These are phyloP conservation scores for Lethenteron reissneri DNA, from an alignment of 2,113 vertebrate genomes.

Conservation along the genomic window DNA sequence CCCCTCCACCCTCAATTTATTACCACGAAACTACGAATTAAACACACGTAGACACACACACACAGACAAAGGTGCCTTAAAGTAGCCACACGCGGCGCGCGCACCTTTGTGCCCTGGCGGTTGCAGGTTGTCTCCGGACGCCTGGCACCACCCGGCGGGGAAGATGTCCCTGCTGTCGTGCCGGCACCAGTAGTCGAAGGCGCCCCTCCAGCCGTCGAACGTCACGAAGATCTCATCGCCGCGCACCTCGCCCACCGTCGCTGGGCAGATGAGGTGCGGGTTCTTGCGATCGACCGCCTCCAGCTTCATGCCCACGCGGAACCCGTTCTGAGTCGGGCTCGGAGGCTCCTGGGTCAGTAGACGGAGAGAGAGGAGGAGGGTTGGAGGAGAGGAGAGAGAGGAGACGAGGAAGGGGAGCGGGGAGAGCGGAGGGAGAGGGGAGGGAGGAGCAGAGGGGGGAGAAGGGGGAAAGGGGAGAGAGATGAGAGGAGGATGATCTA, in stretches of 20 bases:
- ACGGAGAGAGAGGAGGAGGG: not conserved
- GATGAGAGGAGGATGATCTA: no score
- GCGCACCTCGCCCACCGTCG: conserved; percentile 85
- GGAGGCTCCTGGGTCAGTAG: conserved; percentile 44
- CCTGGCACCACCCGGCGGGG: conserved; percentile 83
- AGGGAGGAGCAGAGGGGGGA: not conserved
- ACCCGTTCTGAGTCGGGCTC: conserved; percentile 76
- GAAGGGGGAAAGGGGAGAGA: not conserved
- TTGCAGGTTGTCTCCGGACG: conserved; percentile 97
- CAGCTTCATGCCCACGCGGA: conserved; percentile 93
- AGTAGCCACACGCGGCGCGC: not conserved
- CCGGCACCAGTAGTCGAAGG: conserved; percentile 98
- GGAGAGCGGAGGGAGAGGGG: not conserved
- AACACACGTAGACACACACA: no score
- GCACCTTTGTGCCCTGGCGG: conserved; percentile 90
- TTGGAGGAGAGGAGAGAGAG: not conserved
- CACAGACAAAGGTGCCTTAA: no score
- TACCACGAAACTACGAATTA: no score
- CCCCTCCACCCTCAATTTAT: no score
- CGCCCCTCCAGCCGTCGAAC: conserved; percentile 94
- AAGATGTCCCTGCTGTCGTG: conserved; percentile 97
- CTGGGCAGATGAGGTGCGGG: conserved; percentile 96
- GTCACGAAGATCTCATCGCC: conserved; percentile 91
- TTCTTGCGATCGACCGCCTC: conserved; percentile 98
- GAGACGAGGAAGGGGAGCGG: not conserved